phyloP scores from a whole-genome alignment of 2,113 vertebrate species.

The Rhinoptilus africanus region DNA sequence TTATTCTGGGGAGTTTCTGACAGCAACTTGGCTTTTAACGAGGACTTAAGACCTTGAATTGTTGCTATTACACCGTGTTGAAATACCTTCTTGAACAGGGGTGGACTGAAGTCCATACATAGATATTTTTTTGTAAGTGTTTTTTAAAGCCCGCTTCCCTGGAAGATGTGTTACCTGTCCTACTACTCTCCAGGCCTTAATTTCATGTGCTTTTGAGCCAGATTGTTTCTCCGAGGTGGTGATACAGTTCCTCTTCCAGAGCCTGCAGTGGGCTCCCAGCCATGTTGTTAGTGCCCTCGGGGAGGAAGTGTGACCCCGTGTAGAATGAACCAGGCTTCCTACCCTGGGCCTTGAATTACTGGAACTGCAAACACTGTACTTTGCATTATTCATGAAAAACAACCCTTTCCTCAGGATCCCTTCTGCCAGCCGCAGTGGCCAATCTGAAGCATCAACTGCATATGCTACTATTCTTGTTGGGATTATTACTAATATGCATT shows the following conservation, averaged over 20 bases:
- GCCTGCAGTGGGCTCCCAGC: not conserved
- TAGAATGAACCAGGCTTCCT: not conserved
- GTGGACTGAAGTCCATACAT: not conserved
- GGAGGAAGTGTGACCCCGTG: not conserved
- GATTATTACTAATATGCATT: not conserved
- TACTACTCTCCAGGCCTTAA: not conserved
- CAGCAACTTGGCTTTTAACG: not conserved
- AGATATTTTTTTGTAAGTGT: not conserved
- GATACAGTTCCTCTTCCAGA: not conserved
- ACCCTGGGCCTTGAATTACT: not conserved
- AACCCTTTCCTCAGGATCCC: not conserved
- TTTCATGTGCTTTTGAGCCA: not conserved
- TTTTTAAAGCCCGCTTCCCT: not conserved
- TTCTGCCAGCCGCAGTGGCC: not conserved
- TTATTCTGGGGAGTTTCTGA: not conserved
- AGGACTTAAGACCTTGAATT: not conserved
- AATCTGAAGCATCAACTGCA: not conserved
- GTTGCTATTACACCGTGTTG: not conserved
- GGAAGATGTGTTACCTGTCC: not conserved
- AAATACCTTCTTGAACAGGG: not conserved
- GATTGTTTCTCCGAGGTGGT: not conserved
- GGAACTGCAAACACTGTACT: not conserved
- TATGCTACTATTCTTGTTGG: not conserved
- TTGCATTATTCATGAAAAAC: slow-evolving; percentile 1
- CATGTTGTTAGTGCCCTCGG: fast-evolving